Evolutionary conservation across 2,797 vertebrate species (phyloP).

Genomic region (Urosaurus nigricauda): DNA sequence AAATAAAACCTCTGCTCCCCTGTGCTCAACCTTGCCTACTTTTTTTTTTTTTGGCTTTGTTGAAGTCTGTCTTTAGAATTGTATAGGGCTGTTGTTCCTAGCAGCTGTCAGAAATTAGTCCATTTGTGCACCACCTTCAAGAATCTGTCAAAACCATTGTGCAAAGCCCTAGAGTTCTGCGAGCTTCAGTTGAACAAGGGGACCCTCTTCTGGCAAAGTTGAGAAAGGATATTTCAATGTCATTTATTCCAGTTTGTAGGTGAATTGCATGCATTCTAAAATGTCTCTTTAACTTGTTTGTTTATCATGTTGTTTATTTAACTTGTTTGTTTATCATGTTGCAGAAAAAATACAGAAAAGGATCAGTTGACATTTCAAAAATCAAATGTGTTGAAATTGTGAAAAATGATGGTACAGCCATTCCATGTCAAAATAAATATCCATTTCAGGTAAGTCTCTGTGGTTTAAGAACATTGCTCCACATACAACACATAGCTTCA

Average conservation of each 20-base stretch:
- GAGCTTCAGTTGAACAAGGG: not conserved
- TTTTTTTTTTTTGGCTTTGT: not conserved
- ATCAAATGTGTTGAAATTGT: slow-evolving; percentile 94
- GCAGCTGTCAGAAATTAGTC: not conserved
- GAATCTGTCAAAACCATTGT: not conserved
- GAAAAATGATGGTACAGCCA: slow-evolving; percentile 82
- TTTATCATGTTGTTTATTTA: no score
- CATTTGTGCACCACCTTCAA: not conserved
- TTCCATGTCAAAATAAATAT: slow-evolving; percentile 95
- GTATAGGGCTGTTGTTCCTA: not conserved
- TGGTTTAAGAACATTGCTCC: not conserved
- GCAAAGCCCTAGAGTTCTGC: not conserved
- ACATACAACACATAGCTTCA: no score
- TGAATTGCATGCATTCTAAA: not conserved
- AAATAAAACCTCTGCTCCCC: not conserved
- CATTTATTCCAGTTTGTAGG: not conserved
- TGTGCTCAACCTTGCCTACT: no score
- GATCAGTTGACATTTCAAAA: slow-evolving; percentile 88
- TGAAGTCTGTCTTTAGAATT: not conserved
- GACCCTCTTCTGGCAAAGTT: slow-evolving; percentile 4
- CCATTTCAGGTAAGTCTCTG: slow-evolving; percentile 94
- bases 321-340: slow-evolving; percentile 31
- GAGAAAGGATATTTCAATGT: not conserved
- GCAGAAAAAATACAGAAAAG: slow-evolving; percentile 90
- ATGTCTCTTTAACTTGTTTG: no score